Evolutionary conservation across 1,140 invertebrate genomes (phyloP).

Genomic region (Trinorchestia longiramus): DNA sequence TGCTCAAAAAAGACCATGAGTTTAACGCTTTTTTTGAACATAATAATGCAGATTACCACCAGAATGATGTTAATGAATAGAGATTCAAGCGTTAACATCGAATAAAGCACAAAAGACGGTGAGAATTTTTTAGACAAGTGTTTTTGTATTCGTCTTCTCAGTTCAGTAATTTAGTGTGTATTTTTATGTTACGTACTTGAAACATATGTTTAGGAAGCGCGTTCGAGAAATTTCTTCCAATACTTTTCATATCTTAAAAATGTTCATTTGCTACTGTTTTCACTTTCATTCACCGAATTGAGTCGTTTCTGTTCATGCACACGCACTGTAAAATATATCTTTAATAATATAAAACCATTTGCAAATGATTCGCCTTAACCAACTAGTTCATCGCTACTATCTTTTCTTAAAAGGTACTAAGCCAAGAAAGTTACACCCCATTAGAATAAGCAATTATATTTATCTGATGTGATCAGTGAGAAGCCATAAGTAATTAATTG

Average conservation of each 20-base stretch:
- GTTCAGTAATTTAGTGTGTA: too few species aligned
- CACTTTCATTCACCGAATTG: not conserved
- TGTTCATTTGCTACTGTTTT: not conserved
- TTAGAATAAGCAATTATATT: constrained; percentile 20
- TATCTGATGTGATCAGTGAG: constrained; percentile 21
- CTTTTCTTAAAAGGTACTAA: not conserved
- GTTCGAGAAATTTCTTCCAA: not conserved
- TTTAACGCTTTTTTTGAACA: too few species aligned
- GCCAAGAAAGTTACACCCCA: not conserved
- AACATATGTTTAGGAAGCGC: not conserved
- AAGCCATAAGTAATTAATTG: constrained; percentile 12
- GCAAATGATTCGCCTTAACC: not conserved
- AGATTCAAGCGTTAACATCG: too few species aligned
- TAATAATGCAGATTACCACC: too few species aligned
- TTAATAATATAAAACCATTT: not conserved
- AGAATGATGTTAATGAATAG: too few species aligned
- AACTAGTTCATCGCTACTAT: not conserved
- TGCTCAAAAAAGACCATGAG: too few species aligned
- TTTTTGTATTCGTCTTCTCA: too few species aligned
- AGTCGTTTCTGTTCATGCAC: not conserved
- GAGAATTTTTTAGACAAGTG: too few species aligned
- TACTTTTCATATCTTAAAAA: not conserved
- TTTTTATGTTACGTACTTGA: not conserved
- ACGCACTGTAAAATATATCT: not conserved
- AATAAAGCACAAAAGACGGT: too few species aligned